Percentiles rank a stretch among this genome's conserved stretches.
Evolutionary conservation across 92 coral and sea anemone species (phyloP).

Genomic region (Plumapathes pennacea): DNA sequence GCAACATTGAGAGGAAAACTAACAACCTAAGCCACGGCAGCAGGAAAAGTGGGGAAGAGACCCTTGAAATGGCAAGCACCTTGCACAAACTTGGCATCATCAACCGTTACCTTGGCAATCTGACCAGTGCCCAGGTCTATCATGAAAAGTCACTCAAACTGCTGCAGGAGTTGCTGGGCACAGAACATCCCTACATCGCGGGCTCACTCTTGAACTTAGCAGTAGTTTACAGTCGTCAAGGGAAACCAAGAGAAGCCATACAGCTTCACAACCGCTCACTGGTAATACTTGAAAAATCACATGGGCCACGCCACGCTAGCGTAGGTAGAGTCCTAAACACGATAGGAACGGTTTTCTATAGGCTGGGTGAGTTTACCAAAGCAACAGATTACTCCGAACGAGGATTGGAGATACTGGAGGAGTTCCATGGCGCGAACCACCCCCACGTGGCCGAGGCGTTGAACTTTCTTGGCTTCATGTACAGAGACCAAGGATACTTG

Average conservation of each 20-base stretch:
- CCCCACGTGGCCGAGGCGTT: conserved; percentile 82
- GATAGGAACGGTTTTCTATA: conserved; percentile 51
- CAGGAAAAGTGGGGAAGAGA: not conserved
- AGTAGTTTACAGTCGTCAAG: conserved; percentile 69
- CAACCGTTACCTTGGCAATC: conserved; percentile 66
- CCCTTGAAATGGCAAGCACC: conserved; percentile 44
- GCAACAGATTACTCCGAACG: conserved; percentile 48
- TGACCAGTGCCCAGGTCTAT: conserved; percentile 32
- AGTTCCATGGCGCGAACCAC: conserved; percentile 61
- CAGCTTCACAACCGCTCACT: conserved; percentile 59
- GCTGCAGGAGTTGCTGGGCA: conserved; percentile 37
- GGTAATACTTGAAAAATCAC: conserved; percentile 21
- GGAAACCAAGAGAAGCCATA: conserved; percentile 20
- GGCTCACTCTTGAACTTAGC: conserved; percentile 73
- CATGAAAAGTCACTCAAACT: conserved; percentile 56
- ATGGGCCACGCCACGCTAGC: conserved; percentile 63
- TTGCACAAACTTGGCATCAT: conserved; percentile 81
- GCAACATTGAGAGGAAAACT: not conserved
- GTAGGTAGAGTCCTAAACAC: conserved; percentile 72
- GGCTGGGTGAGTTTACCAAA: conserved; percentile 46
- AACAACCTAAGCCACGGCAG: not conserved
- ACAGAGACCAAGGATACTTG: conserved; percentile 62
- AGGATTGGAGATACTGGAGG: conserved; percentile 63
- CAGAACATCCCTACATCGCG: conserved; percentile 45
- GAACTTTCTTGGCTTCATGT: conserved; percentile 72